These are phyloP conservation scores for Bruchidius siliquastri DNA, from an alignment of 2,888 invertebrate species.

Conservation along the genomic window DNA sequence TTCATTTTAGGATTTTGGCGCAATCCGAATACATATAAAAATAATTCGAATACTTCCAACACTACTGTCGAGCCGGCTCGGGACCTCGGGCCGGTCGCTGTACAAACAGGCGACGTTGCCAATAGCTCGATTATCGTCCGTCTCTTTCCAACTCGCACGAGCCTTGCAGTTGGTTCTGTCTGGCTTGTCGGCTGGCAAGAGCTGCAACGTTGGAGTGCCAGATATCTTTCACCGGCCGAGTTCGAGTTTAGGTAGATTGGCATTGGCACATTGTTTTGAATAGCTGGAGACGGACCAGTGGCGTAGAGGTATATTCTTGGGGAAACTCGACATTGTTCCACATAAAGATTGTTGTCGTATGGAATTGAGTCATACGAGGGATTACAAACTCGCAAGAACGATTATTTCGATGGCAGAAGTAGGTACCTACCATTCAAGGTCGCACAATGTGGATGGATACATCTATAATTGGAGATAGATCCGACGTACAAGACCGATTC, in stretches of 20 bases:
- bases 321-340: too few species aligned
- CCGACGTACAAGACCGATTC: too few species aligned
- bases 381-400: too few species aligned
- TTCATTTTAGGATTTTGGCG: background rate
- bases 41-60: background rate
- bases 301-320: slow-evolving; percentile 3
- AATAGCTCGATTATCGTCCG: slow-evolving; percentile 4
- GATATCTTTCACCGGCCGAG: background rate
- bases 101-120: background rate
- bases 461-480: too few species aligned
- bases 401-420: too few species aligned
- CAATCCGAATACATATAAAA: background rate
- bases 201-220: background rate
- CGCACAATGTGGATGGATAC: too few species aligned
- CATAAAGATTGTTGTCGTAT: too few species aligned
- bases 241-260: background rate
- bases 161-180: background rate
- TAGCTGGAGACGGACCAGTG: slow-evolving; percentile 7
- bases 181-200: background rate
- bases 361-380: too few species aligned
- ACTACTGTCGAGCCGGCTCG: background rate
- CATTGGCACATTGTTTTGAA: slow-evolving; percentile 17
- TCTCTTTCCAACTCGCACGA: slow-evolving; percentile 2
- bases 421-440: too few species aligned
- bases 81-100: background rate